Base-by-base conservation (phyloP, 37 sponge, comb jelly and placozoan species). In the Ianthella basta region DNA sequence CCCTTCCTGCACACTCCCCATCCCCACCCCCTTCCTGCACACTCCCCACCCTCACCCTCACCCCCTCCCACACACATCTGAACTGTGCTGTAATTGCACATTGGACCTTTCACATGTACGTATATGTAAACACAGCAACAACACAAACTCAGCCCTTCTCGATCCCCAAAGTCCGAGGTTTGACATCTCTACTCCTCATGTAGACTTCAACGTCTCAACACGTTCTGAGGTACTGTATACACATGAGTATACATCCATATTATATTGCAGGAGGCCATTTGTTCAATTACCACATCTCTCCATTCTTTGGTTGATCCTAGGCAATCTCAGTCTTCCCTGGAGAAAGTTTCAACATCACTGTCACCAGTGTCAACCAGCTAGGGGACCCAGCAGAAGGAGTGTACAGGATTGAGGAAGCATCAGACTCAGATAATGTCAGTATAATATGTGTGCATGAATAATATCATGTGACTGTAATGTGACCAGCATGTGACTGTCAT, bases 301-400 rank as follows among this genome's bases (percentile, higher is more conserved):
- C n/a, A n/a, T n/a, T n/a, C n/a, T n/a, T n/a, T n/a, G n/a, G n/a
- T n/a, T n/a, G n/a, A n/a, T n/a, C n/a, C n/a, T n/a, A n/a, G n/a
- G n/a, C n/a, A n/a, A n/a, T n/a, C n/a, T 44, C 50, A 27, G 84
- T 55, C 1, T 91, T 83, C 83, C 92, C 92, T 6, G 92, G 92
- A 32, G 55, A 55, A 21, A 40, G 39, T n/a, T 85, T 85, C 32
- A 15, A 75, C 0, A 0, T 91, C 12, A 10, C 32, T 4, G 60
- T 91, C 50, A 74, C 30, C 25, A 88, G 77, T 30, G 16, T 32
- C 24, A 86, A 91, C 44, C 56, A 88, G 79, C 82, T 87, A 1
- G 65, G 59, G 13, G 27, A 81, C 32, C 86, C 88, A 0, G 88
- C 92, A 0, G 38, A 40, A 12, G 78, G 78, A 1, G 24, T 75